Conservation (phyloP, 1,140 invertebrate species). For the Papilio dardanus region DNA sequence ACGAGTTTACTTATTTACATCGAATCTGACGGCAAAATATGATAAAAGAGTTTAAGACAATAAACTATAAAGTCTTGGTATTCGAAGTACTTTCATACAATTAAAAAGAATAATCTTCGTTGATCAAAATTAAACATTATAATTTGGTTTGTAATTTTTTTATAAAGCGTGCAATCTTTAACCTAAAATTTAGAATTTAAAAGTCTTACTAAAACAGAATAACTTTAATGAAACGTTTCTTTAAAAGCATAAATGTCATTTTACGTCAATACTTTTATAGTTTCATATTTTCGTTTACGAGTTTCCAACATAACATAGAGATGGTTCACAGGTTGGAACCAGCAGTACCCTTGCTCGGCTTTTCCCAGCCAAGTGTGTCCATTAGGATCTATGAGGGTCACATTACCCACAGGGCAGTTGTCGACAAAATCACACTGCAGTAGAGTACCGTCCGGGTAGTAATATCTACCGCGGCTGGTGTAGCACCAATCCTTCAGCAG, state of each 20-base stretch:
- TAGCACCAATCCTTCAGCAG: conserved; percentile 66
- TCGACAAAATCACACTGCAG: conserved; percentile 59
- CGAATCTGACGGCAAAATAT: background rate
- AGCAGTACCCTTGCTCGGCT: conserved; percentile 56
- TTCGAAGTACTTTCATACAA: too few relatives aligned
- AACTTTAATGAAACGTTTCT: background rate
- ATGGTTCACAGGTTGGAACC: conserved; percentile 59
- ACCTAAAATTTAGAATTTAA: too few relatives aligned
- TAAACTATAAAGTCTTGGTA: too few relatives aligned
- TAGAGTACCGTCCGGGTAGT: conserved; percentile 62
- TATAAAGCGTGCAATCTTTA: too few relatives aligned
- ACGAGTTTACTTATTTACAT: background rate
- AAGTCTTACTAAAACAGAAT: background rate
- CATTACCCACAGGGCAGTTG: conserved; percentile 53
- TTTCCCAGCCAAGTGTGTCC: conserved; percentile 56
- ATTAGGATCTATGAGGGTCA: conserved; percentile 53
- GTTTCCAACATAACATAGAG: conserved; percentile 52
- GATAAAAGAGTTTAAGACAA: too few relatives aligned
- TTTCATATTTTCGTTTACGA: background rate
- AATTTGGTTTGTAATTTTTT: too few relatives aligned
- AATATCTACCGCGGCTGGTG: conserved; percentile 56
- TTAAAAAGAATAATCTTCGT: too few relatives aligned
- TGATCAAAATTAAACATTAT: too few relatives aligned
- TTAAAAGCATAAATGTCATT: background rate
- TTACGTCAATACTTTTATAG: background rate